A percentile compares a stretch with the other conserved stretches of the same genome.
These are phyloP conservation scores for Lepidocolaptes lacrymiger DNA, from an alignment of 2,797 vertebrate genomes.

Conservation along the genomic window DNA sequence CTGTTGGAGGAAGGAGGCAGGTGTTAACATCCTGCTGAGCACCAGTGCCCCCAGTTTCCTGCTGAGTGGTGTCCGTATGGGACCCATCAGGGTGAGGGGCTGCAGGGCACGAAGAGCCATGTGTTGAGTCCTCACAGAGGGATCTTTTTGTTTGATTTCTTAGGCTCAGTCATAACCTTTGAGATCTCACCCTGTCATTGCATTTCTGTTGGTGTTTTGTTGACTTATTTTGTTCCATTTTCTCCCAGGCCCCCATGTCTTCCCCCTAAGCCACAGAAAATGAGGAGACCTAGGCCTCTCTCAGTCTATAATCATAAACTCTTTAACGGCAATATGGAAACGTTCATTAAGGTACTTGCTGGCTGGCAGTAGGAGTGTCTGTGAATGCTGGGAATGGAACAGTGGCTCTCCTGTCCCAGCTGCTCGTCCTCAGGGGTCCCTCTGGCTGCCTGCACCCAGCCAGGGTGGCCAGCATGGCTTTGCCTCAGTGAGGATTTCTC, in stretches of 20 bases:
- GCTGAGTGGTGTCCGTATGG: fast-evolving
- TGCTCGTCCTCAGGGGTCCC: conserved; percentile 45
- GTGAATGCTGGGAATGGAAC: conserved; percentile 77
- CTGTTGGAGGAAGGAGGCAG: background rate
- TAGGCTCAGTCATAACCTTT: background rate
- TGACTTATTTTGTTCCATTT: conserved; percentile 76
- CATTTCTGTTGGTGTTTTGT: conserved; percentile 74
- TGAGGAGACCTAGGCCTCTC: conserved; percentile 98
- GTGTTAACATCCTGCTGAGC: background rate
- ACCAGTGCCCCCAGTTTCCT: fast-evolving
- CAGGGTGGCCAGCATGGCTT: background rate
- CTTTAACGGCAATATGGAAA: conserved; percentile 99
- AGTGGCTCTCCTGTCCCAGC: conserved; percentile 73
- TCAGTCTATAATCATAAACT: conserved; percentile 98
- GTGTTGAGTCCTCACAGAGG: fast-evolving
- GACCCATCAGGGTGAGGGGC: fast-evolving
- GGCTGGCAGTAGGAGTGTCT: conserved; percentile 80
- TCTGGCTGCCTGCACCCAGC: conserved; percentile 38
- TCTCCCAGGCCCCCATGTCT: conserved; percentile 96
- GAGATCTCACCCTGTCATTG: conserved; percentile 59
- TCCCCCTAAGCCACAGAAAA: conserved; percentile 99
- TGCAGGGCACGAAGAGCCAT: background rate
- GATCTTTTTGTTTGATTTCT: background rate
- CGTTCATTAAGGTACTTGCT: conserved; percentile 97
- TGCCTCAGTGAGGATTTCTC: background rate